These are phyloP conservation scores for Dryoscopus gambensis DNA, from an alignment of 2,113 vertebrate genomes.

Conservation along the genomic window DNA sequence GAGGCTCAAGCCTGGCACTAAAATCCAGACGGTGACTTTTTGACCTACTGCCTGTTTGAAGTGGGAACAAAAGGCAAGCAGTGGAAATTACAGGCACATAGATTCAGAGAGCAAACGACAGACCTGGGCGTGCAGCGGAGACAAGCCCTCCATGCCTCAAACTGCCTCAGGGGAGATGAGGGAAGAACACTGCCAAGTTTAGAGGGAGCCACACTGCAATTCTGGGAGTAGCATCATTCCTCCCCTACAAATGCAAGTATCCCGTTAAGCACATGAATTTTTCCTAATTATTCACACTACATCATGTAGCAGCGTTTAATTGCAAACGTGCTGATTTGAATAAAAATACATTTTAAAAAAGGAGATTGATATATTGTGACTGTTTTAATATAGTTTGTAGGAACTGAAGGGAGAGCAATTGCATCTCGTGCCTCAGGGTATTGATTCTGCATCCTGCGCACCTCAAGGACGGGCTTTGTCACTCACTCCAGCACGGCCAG, in stretches of 20 bases:
- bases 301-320: background rate
- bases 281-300: background rate
- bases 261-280: background rate
- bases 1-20: accelerated
- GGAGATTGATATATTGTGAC: background rate
- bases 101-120: background rate
- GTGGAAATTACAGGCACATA: background rate
- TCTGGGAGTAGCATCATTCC: background rate
- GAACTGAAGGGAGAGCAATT: background rate
- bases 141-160: background rate
- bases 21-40: background rate
- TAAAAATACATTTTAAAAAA: background rate
- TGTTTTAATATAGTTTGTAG: background rate
- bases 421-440: background rate
- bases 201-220: background rate
- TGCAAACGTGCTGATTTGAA: background rate
- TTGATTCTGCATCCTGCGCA: background rate
- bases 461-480: background rate
- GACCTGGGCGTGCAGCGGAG: background rate
- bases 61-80: background rate
- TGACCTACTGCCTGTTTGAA: background rate
- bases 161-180: background rate
- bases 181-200: background rate
- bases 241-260: background rate
- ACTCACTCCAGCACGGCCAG: accelerated